These are phyloP conservation scores for Cladorhizidae sp. DNA, from an alignment of 37 sponge, comb jelly and placozoan species.

Conservation along the genomic window DNA sequence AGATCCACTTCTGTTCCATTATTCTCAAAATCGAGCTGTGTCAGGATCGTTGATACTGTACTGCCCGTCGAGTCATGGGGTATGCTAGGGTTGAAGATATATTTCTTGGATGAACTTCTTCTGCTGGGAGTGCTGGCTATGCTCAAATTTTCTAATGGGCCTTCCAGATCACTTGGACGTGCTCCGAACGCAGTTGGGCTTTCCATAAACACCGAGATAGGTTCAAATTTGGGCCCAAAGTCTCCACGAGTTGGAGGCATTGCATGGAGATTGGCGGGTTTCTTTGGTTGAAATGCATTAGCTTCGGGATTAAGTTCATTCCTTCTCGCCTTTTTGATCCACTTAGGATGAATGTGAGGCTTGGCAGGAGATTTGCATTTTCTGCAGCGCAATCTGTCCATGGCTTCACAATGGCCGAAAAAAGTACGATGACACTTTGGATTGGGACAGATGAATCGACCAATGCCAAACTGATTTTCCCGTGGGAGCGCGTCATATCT, in stretches of 20 bases:
- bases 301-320: neutral
- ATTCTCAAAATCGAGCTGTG: neutral
- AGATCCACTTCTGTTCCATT: neutral
- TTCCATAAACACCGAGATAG: neutral
- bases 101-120: neutral
- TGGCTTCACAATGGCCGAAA: slow-evolving; percentile 12
- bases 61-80: neutral
- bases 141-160: neutral
- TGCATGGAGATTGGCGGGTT: too few species aligned
- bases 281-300: neutral
- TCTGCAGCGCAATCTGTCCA: neutral
- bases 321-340: neutral
- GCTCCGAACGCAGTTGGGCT: neutral
- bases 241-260: neutral
- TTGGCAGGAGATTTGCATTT: neutral
- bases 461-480: slow-evolving; percentile 19
- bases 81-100: slow-evolving; percentile 6
- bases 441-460: slow-evolving; percentile 12
- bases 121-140: neutral
- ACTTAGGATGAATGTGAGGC: slow-evolving; percentile 6
- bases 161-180: neutral
- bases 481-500: slow-evolving; percentile 7
- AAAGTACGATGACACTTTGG: neutral
- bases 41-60: slow-evolving; percentile 1
- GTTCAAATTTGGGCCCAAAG: neutral